Evolutionary conservation across 1,140 invertebrate genomes (phyloP).

Genomic region (Drosophila elegans): DNA sequence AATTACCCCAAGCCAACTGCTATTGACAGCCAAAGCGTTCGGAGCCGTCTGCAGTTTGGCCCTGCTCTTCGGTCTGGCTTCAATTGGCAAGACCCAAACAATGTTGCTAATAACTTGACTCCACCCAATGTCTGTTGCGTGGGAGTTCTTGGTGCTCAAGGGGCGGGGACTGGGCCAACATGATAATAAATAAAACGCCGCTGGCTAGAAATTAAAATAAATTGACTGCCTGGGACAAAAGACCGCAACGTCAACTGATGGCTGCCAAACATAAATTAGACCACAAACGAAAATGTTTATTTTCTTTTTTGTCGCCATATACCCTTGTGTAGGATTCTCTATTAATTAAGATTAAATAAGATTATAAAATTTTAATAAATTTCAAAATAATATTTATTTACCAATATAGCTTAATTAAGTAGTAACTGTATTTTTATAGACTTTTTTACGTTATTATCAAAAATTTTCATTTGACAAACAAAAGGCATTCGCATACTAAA

Average conservation of each 20-base stretch:
- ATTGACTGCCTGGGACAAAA: constrained; percentile 76
- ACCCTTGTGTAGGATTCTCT: not conserved
- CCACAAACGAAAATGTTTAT: constrained; percentile 42
- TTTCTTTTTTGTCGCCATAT: not conserved
- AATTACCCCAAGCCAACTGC: constrained; percentile 29
- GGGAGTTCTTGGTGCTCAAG: constrained; percentile 21
- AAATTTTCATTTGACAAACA: too few species aligned
- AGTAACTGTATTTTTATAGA: too few species aligned
- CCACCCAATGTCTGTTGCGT: constrained; percentile 27
- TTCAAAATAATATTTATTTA: not conserved
- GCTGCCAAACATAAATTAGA: constrained; percentile 53
- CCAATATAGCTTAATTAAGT: too few species aligned
- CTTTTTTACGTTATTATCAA: too few species aligned
- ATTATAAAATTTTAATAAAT: not conserved
- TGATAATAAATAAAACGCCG: constrained; percentile 81
- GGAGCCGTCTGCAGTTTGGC: constrained; percentile 30
- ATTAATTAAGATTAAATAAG: not conserved
- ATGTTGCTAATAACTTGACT: constrained; percentile 73
- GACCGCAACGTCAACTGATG: constrained; percentile 62
- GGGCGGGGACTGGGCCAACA: constrained; percentile 33
- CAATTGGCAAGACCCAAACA: constrained; percentile 68
- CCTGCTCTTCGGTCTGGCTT: constrained; percentile 36
- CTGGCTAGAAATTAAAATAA: constrained; percentile 79
- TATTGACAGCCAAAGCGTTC: constrained; percentile 60
- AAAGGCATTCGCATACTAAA: too few species aligned